These are phyloP conservation scores for Phyllostomus discolor DNA, from an alignment of 2,113 vertebrate genomes.

Conservation along the genomic window DNA sequence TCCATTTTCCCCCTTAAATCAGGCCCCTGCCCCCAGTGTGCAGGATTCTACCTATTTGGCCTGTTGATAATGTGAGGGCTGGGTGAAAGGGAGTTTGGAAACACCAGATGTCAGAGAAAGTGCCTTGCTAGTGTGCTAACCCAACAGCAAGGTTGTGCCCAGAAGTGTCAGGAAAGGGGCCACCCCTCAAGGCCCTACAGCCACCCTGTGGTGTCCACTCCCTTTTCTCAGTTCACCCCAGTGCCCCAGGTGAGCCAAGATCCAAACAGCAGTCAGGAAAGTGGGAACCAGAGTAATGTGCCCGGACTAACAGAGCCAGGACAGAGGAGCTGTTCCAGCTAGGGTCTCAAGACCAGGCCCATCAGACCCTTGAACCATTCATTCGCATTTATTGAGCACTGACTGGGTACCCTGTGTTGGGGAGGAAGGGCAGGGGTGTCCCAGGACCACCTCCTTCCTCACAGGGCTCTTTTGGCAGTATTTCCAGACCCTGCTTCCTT, in stretches of 20 bases:
- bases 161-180: background rate
- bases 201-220: background rate
- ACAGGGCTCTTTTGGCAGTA: background rate
- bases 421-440: background rate
- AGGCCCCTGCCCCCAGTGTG: background rate
- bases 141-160: fast-evolving
- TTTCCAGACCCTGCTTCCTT: background rate
- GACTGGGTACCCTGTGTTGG: background rate
- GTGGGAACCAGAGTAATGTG: background rate
- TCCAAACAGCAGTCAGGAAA: background rate
- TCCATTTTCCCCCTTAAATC: background rate
- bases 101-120: background rate
- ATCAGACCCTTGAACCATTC: background rate
- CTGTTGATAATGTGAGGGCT: background rate
- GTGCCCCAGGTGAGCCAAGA: background rate
- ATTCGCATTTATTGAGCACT: constrained; percentile 52
- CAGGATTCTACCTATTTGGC: background rate
- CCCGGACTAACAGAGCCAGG: background rate
- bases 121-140: background rate
- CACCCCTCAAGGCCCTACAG: background rate
- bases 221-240: background rate
- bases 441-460: background rate
- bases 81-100: background rate
- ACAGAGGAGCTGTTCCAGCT: background rate
- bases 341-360: background rate